phyloP scores from a whole-genome alignment of 1,140 invertebrate genomes.

The Drosophila arawakana region DNA sequence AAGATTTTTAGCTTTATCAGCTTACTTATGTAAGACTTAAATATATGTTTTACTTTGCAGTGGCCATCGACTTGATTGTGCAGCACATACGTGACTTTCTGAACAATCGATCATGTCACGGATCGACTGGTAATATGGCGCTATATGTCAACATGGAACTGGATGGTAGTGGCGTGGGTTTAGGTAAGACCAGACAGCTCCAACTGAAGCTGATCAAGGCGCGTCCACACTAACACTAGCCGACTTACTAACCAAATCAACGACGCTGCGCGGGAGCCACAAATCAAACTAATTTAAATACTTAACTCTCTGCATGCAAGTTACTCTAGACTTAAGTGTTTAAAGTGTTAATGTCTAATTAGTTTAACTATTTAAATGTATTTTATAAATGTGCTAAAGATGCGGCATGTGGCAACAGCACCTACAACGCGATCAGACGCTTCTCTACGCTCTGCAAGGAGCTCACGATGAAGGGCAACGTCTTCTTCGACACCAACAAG shows the following conservation, averaged over 20 bases:
- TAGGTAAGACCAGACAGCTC: slow-evolving; percentile 61
- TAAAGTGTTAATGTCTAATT: not conserved
- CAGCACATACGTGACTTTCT: slow-evolving; percentile 95
- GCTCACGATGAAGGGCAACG: slow-evolving; percentile 74
- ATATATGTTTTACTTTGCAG: slow-evolving; percentile 86
- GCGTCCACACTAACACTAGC: slow-evolving; percentile 59
- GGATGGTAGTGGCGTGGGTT: slow-evolving; percentile 34
- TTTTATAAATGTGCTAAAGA: slow-evolving; percentile 52
- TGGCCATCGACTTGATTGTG: slow-evolving; percentile 97
- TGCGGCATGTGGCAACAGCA: slow-evolving; percentile 46
- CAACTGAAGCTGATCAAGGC: slow-evolving; percentile 39
- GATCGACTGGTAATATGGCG: slow-evolving; percentile 71
- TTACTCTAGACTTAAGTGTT: slow-evolving; percentile 6
- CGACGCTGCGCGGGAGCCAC: slow-evolving; percentile 44
- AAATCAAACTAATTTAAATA: slow-evolving; percentile 14
- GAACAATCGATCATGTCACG: slow-evolving; percentile 85
- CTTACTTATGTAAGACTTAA: not conserved
- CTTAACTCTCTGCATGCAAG: slow-evolving; percentile 51
- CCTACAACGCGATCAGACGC: slow-evolving; percentile 73
- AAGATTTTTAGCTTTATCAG: not conserved
- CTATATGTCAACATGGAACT: slow-evolving; percentile 73
- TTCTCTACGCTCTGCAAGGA: slow-evolving; percentile 84
- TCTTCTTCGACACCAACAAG: slow-evolving; percentile 81
- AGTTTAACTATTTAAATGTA: slow-evolving; percentile 10
- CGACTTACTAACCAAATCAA: slow-evolving; percentile 25